Percentiles rank a stretch among this genome's conserved stretches.
Conservation (phyloP, 2,888 invertebrate genomes). For the Laothoe populi region DNA sequence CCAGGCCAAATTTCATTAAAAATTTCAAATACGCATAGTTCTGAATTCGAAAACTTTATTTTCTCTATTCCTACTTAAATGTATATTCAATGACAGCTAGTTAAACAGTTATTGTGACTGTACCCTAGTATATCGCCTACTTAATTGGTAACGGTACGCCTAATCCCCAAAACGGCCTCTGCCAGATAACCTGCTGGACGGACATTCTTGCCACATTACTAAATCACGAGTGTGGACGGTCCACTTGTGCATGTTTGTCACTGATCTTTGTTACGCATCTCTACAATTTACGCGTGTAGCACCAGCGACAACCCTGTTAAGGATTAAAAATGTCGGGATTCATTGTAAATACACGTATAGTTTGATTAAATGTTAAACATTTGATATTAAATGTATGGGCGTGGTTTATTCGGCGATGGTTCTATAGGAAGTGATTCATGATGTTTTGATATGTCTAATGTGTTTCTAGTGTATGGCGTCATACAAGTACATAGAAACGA, state of each 20-base stretch:
- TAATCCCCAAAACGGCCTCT: constrained; percentile 53
- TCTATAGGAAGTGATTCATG: constrained; percentile 9
- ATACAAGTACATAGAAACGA: neutral
- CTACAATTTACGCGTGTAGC: too few relatives aligned
- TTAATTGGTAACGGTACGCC: constrained; percentile 42
- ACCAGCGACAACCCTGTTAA: neutral
- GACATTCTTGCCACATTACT: constrained; percentile 49
- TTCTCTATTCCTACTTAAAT: neutral
- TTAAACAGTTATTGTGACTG: neutral
- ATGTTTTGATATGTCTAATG: neutral
- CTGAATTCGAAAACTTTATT: too few relatives aligned
- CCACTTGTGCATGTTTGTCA: neutral
- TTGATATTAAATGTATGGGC: neutral
- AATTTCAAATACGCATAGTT: too few relatives aligned
- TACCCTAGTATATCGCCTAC: constrained; percentile 25
- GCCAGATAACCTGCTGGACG: constrained; percentile 48
- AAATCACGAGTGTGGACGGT: constrained; percentile 34
- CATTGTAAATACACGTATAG: neutral
- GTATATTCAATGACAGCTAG: neutral
- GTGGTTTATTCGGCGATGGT: neutral
- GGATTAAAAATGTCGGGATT: neutral
- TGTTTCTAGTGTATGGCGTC: neutral
- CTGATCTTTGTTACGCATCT: neutral
- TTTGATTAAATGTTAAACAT: neutral
- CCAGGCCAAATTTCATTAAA: neutral